Conservation (phyloP, 2,888 invertebrate genomes). For the Nemotelus nigrinus region DNA sequence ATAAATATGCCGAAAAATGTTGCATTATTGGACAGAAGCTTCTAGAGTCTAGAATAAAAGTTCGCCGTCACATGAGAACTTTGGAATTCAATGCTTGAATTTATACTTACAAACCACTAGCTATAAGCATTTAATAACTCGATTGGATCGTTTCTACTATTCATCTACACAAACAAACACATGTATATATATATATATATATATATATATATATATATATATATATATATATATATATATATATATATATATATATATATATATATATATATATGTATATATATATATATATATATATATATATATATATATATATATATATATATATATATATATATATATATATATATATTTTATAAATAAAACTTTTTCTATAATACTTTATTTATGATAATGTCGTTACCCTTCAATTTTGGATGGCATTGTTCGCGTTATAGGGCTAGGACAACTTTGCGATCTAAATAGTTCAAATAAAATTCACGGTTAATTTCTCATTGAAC, state of each 20-base stretch:
- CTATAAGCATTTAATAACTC: not conserved
- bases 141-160: not conserved
- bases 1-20: constrained; percentile 2
- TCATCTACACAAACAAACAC: not conserved
- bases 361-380: not conserved
- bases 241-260: too few species aligned
- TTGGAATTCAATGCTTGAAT: not conserved
- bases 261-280: too few species aligned
- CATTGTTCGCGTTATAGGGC: constrained; percentile 64
- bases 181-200: not conserved
- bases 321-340: too few species aligned
- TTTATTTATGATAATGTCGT: constrained; percentile 51
- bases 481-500: constrained; percentile 5
- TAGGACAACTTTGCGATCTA: constrained; percentile 61
- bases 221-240: too few species aligned
- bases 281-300: not conserved
- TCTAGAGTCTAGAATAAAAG: not conserved
- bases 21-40: not conserved
- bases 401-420: constrained; percentile 66
- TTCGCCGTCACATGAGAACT: constrained; percentile 33
- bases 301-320: too few species aligned
- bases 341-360: not conserved
- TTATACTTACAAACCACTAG: not conserved
- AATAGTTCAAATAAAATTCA: constrained; percentile 45
- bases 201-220: too few species aligned